A percentile compares a stretch with the other conserved stretches of the same genome.
These are phyloP conservation scores for Enchytraeus crypticus DNA, from an alignment of 2,888 invertebrate species.

Conservation along the genomic window DNA sequence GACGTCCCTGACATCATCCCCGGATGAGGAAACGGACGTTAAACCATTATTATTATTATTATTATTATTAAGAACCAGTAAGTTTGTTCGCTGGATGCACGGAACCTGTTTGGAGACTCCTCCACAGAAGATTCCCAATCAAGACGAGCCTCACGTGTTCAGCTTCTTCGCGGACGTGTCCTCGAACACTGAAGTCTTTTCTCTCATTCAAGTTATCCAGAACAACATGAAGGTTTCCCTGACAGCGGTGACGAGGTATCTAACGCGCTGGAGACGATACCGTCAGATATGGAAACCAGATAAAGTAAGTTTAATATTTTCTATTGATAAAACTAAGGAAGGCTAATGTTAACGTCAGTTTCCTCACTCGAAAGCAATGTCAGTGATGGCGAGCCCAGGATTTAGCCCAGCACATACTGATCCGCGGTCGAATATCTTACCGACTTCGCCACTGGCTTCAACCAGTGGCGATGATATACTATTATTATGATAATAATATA, in stretches of 20 bases:
- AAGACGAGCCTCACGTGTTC: constrained; percentile 59
- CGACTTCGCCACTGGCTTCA: no score
- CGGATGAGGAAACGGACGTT: no score
- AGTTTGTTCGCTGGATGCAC: constrained; percentile 77
- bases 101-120: constrained; percentile 68
- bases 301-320: constrained; percentile 44
- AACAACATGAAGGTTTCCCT: constrained; percentile 61
- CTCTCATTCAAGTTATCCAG: constrained; percentile 58
- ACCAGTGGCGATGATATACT: no score
- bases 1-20: no score
- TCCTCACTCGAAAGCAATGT: no score
- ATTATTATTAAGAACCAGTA: no score
- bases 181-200: constrained; percentile 53
- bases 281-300: constrained; percentile 46
- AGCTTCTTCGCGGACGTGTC: constrained; percentile 73
- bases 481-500: neutral
- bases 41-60: no score
- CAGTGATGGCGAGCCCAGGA: no score
- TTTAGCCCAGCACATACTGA: no score
- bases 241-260: constrained; percentile 59
- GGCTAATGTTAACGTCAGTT: no score
- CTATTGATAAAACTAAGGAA: no score
- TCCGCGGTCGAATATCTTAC: no score
- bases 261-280: constrained; percentile 52
- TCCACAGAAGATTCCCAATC: constrained; percentile 56